Evolutionary conservation across 2,888 invertebrate genomes (phyloP).

Genomic region (Taphrorychus bicolor): DNA sequence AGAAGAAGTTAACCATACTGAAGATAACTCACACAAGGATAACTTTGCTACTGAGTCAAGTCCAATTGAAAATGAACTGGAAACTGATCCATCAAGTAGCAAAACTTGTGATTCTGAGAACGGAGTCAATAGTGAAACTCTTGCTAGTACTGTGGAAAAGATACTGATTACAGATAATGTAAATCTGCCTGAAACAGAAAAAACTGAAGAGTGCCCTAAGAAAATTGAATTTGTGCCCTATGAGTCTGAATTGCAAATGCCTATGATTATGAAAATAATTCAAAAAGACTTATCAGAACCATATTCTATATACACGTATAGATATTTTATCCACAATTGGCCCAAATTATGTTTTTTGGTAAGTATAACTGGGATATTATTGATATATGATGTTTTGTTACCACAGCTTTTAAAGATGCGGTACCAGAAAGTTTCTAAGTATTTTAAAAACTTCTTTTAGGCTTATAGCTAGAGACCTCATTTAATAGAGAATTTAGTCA

Average conservation of each 20-base stretch:
- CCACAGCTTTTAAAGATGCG: too few species aligned
- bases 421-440: too few species aligned
- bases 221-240: conserved; percentile 74
- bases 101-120: conserved; percentile 17
- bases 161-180: conserved; percentile 29
- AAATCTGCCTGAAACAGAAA: conserved; percentile 8
- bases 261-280: conserved; percentile 98
- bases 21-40: background rate
- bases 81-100: conserved; percentile 35
- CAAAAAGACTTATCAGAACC: conserved; percentile 99
- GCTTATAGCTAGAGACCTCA: too few species aligned
- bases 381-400: too few species aligned
- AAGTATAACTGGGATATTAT: conserved; percentile 54
- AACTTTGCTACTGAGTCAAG: background rate
- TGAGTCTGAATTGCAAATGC: conserved; percentile 97
- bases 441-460: too few species aligned
- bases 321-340: conserved; percentile 99
- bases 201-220: conserved; percentile 19
- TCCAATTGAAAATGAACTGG: conserved; percentile 36
- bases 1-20: conserved; percentile 22
- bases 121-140: conserved; percentile 18
- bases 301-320: conserved; percentile 99
- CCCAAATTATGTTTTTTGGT: conserved; percentile 97
- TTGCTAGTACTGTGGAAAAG: conserved; percentile 28
- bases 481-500: too few species aligned